Evolutionary conservation across 2,113 vertebrate species (phyloP).

Genomic region (Phasianus colchicus): DNA sequence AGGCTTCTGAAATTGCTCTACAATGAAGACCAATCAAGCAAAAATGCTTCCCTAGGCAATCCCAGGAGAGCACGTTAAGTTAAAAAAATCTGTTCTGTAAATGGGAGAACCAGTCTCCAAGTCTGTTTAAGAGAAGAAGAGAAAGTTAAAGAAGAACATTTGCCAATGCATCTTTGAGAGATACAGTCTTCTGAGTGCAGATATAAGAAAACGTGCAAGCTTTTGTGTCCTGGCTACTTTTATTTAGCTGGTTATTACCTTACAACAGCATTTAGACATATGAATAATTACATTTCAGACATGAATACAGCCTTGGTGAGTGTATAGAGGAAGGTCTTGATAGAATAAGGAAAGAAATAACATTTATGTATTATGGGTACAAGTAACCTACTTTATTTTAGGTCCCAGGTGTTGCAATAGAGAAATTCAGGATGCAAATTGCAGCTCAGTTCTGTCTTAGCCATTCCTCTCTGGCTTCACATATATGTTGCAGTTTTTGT

Average conservation of each 20-base stretch:
- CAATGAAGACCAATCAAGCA: slow-evolving; percentile 31
- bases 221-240: background rate
- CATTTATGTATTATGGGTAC: background rate
- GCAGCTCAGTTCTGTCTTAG: background rate
- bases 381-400: background rate
- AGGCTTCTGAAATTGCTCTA: slow-evolving; percentile 41
- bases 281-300: slow-evolving; percentile 9
- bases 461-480: background rate
- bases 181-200: background rate
- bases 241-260: background rate
- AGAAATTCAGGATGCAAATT: background rate
- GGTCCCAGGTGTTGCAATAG: background rate
- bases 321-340: background rate
- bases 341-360: slow-evolving; percentile 1
- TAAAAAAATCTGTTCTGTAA: background rate
- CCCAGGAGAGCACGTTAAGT: background rate
- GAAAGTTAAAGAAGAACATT: background rate
- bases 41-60: background rate
- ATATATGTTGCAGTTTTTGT: background rate
- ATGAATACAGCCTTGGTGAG: background rate
- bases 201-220: background rate
- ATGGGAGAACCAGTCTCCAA: background rate
- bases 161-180: background rate
- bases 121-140: slow-evolving; percentile 5
- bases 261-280: background rate